Percentiles rank a stretch among this genome's conserved stretches.
These are phyloP conservation scores for Chelonia mydas DNA, from an alignment of 2,797 vertebrate genomes.

Conservation along the genomic window DNA sequence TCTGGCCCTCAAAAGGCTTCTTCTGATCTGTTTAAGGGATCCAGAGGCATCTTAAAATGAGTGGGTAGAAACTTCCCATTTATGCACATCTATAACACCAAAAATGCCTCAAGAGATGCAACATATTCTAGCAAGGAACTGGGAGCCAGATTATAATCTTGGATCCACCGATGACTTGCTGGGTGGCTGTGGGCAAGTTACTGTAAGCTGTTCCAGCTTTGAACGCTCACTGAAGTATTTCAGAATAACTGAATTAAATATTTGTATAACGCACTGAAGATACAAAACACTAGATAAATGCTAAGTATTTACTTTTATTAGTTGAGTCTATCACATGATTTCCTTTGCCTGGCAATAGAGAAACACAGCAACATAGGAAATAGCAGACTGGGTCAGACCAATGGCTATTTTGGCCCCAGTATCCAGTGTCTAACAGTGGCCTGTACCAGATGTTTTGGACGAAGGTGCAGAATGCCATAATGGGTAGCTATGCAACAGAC, in stretches of 20 bases:
- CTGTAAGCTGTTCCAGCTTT: not conserved
- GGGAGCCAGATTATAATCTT: not conserved
- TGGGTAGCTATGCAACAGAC: not conserved
- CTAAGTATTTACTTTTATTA: not conserved
- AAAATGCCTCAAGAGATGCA: not conserved
- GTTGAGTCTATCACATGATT: not conserved
- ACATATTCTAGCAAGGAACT: not conserved
- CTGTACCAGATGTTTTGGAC: not conserved
- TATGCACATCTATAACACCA: not conserved
- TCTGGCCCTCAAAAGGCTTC: not conserved
- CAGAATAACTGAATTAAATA: not conserved
- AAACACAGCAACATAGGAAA: not conserved
- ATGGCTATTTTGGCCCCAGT: not conserved
- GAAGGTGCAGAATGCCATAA: not conserved
- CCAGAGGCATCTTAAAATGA: not conserved
- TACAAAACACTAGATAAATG: not conserved
- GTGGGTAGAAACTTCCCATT: not conserved
- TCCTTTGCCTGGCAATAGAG: not conserved
- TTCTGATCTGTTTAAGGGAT: not conserved
- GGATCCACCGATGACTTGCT: not conserved
- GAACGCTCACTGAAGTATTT: not conserved
- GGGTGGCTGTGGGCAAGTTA: not conserved
- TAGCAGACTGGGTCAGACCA: not conserved
- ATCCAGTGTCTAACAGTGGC: not conserved
- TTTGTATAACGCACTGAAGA: not conserved